Evolutionary conservation across 2,888 invertebrate genomes (phyloP).

Genomic region (Tanaodytes sp.): DNA sequence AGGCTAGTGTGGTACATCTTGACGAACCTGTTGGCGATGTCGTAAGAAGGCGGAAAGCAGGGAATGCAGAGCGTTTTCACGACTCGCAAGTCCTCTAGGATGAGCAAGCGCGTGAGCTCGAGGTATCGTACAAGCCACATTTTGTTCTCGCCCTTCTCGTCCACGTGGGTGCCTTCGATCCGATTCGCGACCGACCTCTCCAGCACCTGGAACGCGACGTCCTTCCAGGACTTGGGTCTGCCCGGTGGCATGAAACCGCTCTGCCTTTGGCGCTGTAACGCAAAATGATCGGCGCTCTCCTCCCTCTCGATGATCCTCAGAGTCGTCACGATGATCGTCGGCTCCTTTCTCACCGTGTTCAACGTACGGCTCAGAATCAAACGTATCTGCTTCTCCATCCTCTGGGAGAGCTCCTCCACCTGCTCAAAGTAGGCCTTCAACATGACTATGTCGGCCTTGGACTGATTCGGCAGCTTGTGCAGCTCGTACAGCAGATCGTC

Average conservation of each 20-base stretch:
- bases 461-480: conserved; percentile 93
- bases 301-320: conserved; percentile 96
- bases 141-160: conserved; percentile 91
- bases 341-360: conserved; percentile 94
- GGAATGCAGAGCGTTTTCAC: conserved; percentile 92
- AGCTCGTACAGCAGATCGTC: conserved; percentile 96
- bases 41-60: conserved; percentile 95
- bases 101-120: conserved; percentile 88
- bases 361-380: conserved; percentile 91
- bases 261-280: conserved; percentile 83
- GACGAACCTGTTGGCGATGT: conserved; percentile 92
- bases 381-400: conserved; percentile 92
- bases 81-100: conserved; percentile 91
- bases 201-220: conserved; percentile 87
- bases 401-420: conserved; percentile 90
- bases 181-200: conserved; percentile 87
- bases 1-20: conserved; percentile 94
- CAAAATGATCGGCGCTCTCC: conserved; percentile 93
- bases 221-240: conserved; percentile 92
- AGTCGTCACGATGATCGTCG: conserved; percentile 95
- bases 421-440: conserved; percentile 97
- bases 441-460: conserved; percentile 91
- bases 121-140: conserved; percentile 96
- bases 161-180: conserved; percentile 95
- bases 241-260: conserved; percentile 95